Conservation (phyloP, 2,888 invertebrate species). For the Microchrysa polita region DNA sequence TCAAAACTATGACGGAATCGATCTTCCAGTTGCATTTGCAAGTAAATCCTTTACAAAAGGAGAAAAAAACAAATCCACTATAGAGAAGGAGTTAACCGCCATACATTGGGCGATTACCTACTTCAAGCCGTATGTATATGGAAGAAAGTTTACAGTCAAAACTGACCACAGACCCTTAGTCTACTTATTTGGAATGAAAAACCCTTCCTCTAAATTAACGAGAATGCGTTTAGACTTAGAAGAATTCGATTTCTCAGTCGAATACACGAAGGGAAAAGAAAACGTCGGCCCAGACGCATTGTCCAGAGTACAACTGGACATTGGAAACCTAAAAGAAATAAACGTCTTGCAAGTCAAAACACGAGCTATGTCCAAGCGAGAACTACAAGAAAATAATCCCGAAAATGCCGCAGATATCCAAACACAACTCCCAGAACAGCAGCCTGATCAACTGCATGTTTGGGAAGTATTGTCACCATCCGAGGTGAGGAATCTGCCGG, state of each 20-base stretch:
- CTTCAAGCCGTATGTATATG: conserved; percentile 56
- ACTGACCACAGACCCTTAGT: conserved; percentile 53
- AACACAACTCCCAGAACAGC: not conserved
- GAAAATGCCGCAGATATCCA: not conserved
- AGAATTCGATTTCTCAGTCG: conserved; percentile 54
- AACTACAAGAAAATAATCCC: not conserved
- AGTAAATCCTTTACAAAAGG: conserved; percentile 53
- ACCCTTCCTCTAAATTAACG: conserved; percentile 53
- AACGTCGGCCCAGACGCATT: conserved; percentile 50
- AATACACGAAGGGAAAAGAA: conserved; percentile 47
- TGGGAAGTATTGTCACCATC: conserved; percentile 22
- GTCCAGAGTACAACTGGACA: conserved; percentile 47
- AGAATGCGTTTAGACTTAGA: conserved; percentile 55
- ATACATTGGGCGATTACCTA: conserved; percentile 53
- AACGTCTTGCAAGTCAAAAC: conserved; percentile 15
- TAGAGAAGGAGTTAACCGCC: conserved; percentile 55
- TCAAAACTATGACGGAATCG: conserved; percentile 46
- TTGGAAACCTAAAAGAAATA: conserved; percentile 21
- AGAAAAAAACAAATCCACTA: conserved; percentile 54
- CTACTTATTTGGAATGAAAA: conserved; percentile 52
- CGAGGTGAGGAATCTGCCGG: not conserved
- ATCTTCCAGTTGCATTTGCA: conserved; percentile 50
- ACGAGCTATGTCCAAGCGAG: conserved; percentile 12
- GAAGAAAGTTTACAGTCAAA: conserved; percentile 51
- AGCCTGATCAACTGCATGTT: conserved; percentile 34